phyloP scores from a whole-genome alignment of 2,113 vertebrate species.

The Thalassoma bifasciatum region DNA sequence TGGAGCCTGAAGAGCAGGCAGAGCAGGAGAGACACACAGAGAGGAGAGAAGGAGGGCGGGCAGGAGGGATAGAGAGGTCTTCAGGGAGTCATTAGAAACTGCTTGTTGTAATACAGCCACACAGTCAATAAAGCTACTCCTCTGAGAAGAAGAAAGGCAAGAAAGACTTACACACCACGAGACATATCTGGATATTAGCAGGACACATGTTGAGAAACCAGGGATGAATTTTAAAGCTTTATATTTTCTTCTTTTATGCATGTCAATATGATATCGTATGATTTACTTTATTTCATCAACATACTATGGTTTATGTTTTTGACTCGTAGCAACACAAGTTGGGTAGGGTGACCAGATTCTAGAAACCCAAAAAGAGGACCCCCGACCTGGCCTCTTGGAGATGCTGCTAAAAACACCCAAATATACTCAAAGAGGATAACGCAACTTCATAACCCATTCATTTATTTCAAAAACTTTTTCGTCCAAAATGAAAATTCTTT shows the following conservation, averaged over 20 bases:
- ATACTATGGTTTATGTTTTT: too few species aligned
- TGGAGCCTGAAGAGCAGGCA: slow-evolving; percentile 79
- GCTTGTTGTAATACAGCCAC: slow-evolving; percentile 81
- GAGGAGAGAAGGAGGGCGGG: slow-evolving; percentile 61
- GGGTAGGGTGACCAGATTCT: too few species aligned
- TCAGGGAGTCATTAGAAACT: slow-evolving; percentile 82
- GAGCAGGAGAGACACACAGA: slow-evolving; percentile 54
- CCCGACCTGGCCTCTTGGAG: too few species aligned
- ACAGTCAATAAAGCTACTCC: slow-evolving; percentile 79
- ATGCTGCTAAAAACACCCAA: too few species aligned
- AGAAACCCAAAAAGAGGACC: too few species aligned
- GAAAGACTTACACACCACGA: slow-evolving; percentile 59
- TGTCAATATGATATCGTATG: too few species aligned
- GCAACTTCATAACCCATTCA: too few species aligned
- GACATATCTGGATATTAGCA: slow-evolving; percentile 46
- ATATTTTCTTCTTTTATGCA: not conserved
- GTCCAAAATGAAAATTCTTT: too few species aligned
- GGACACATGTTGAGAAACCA: slow-evolving; percentile 21
- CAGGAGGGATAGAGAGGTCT: slow-evolving; percentile 76
- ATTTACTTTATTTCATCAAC: too few species aligned
- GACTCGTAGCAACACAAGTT: too few species aligned
- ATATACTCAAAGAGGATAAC: too few species aligned
- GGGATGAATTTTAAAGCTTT: slow-evolving; percentile 14
- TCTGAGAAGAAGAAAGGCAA: slow-evolving; percentile 67
- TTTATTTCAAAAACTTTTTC: too few species aligned